phyloP scores from a whole-genome alignment of 2,888 invertebrate genomes.

The Tridacna crocea region DNA sequence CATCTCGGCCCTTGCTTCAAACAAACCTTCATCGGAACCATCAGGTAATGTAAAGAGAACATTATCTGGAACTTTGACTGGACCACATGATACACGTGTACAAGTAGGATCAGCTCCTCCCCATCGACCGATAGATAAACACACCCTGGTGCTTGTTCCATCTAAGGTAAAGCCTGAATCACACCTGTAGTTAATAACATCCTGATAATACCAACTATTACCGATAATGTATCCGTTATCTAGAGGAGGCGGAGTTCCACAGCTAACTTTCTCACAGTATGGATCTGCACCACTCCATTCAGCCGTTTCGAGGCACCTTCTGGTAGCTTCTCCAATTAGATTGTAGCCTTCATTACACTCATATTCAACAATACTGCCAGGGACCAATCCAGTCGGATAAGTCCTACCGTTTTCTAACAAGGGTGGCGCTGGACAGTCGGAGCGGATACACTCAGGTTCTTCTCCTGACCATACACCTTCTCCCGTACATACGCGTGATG shows the following conservation, averaged over 20 bases:
- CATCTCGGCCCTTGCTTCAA: slow-evolving; percentile 48
- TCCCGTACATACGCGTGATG: slow-evolving; percentile 72
- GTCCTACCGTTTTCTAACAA: slow-evolving; percentile 65
- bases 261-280: slow-evolving; percentile 65
- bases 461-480: slow-evolving; percentile 78
- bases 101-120: slow-evolving; percentile 61
- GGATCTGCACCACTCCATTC: slow-evolving; percentile 71
- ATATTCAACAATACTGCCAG: slow-evolving; percentile 65
- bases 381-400: slow-evolving; percentile 32
- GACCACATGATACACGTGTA: slow-evolving; percentile 59
- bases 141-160: slow-evolving; percentile 65
- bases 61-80: slow-evolving; percentile 48
- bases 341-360: slow-evolving; percentile 72
- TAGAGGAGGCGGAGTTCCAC: slow-evolving; percentile 58
- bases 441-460: slow-evolving; percentile 75
- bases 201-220: slow-evolving; percentile 55
- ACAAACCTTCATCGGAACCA: slow-evolving; percentile 42
- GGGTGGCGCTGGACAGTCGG: slow-evolving; percentile 66
- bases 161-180: slow-evolving; percentile 68
- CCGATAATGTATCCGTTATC: slow-evolving; percentile 53
- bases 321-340: slow-evolving; percentile 63
- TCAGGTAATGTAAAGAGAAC: slow-evolving; percentile 45
- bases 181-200: slow-evolving; percentile 71
- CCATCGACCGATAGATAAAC: slow-evolving; percentile 71
- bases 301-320: slow-evolving; percentile 69